Percentiles rank a stretch among this genome's conserved stretches.
These are phyloP conservation scores for Nothoprocta pentlandii DNA, from an alignment of 2,113 vertebrate genomes.

Conservation along the genomic window DNA sequence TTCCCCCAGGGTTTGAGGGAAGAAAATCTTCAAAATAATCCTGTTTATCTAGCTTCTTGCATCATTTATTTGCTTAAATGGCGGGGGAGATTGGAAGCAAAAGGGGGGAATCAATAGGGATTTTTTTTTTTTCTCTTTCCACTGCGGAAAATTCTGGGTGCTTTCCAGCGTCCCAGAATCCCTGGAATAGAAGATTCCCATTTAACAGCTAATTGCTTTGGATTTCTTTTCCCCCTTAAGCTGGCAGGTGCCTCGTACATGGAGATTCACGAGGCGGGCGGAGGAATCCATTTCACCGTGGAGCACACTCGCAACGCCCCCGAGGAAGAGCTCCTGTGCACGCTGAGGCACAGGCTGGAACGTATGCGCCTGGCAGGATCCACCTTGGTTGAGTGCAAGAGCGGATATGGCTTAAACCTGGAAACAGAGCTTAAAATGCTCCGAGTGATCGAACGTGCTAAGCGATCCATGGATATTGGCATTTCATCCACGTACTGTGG, in stretches of 20 bases:
- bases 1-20: background rate
- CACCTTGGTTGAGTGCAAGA: constrained; percentile 96
- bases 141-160: background rate
- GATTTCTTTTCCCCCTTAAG: constrained; percentile 64
- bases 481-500: constrained; percentile 95
- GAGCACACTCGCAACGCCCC: constrained; percentile 83
- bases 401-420: constrained; percentile 91
- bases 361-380: constrained; percentile 88
- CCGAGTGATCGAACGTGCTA: constrained; percentile 85
- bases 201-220: background rate
- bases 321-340: constrained; percentile 79
- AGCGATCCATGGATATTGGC: constrained; percentile 76
- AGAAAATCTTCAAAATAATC: background rate
- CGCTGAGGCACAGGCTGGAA: constrained; percentile 75
- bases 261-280: constrained; percentile 94
- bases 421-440: constrained; percentile 94
- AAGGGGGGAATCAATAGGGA: background rate
- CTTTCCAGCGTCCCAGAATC: background rate
- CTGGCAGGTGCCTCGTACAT: constrained; percentile 94
- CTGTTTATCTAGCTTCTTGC: background rate
- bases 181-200: background rate
- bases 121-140: background rate
- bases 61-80: background rate
- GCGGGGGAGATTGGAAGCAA: background rate
- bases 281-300: constrained; percentile 95